phyloP scores from a whole-genome alignment of 2,888 invertebrate species.

The Reticulitermes lucifugus region DNA sequence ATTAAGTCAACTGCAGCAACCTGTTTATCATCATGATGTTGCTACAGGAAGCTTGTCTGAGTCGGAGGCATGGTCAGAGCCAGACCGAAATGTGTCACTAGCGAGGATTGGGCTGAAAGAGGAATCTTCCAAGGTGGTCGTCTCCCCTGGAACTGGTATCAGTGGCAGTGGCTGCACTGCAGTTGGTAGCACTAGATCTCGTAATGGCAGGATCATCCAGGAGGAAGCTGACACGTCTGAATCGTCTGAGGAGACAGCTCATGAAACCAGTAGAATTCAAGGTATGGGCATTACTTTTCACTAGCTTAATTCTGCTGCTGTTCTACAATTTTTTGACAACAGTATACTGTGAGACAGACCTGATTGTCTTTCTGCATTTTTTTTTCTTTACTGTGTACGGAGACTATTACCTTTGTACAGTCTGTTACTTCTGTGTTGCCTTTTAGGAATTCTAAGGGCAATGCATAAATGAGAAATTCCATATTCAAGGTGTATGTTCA shows the following conservation, averaged over 20 bases:
- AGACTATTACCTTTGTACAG: too few species aligned
- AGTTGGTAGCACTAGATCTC: not conserved
- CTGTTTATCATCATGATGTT: conserved; percentile 5
- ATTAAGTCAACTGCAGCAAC: conserved; percentile 7
- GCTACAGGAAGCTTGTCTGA: conserved; percentile 67
- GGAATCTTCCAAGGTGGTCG: conserved; percentile 43
- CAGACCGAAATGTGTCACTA: conserved; percentile 83
- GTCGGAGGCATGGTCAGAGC: conserved; percentile 90
- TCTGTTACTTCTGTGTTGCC: too few species aligned
- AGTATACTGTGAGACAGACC: too few species aligned
- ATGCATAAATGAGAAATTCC: too few species aligned
- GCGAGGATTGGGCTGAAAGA: conserved; percentile 76
- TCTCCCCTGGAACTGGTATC: not conserved
- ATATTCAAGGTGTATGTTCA: too few species aligned
- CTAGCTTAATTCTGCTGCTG: too few species aligned
- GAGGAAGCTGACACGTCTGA: conserved; percentile 48
- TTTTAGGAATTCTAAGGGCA: too few species aligned
- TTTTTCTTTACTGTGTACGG: too few species aligned
- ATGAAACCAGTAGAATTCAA: conserved; percentile 50
- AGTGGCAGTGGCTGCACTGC: not conserved
- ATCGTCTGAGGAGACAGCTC: conserved; percentile 51
- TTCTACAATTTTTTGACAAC: too few species aligned
- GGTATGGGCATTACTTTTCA: conserved; percentile 12
- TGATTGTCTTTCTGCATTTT: too few species aligned
- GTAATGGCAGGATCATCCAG: conserved; percentile 4